Conservation (phyloP, 2,113 vertebrate species). For the Melanostigma gelatinosum region DNA sequence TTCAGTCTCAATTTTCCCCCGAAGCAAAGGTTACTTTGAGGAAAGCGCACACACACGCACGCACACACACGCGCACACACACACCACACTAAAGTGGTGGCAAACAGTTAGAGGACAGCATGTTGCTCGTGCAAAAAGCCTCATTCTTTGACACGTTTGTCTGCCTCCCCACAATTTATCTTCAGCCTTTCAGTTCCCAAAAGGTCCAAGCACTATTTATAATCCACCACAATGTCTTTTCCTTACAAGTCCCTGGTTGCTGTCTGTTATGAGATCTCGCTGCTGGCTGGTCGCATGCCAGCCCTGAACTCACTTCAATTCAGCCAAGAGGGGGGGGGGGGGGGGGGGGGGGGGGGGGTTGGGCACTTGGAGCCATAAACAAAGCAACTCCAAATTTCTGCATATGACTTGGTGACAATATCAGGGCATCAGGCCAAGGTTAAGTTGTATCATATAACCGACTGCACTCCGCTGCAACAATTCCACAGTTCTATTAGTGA, state of each 20-base stretch:
- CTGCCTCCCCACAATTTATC: not conserved
- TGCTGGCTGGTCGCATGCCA: not conserved
- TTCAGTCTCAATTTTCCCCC: not conserved
- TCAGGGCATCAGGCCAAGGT: slow-evolving; percentile 39
- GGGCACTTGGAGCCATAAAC: slow-evolving; percentile 33
- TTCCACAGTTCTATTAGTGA: slow-evolving; percentile 8
- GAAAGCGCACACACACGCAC: not conserved
- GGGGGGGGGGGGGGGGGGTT: not conserved
- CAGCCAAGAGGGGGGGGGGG: slow-evolving; percentile 1
- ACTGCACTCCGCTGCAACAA: slow-evolving; percentile 26
- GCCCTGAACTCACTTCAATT: slow-evolving; percentile 1
- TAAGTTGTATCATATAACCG: slow-evolving; percentile 43
- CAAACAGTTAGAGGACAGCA: no score
- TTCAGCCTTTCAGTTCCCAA: not conserved
- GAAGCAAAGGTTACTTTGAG: not conserved
- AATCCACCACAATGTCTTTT: slow-evolving; percentile 41
- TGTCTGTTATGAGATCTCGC: slow-evolving; percentile 43
- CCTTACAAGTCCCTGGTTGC: slow-evolving; percentile 66
- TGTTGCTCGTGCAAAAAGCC: no score
- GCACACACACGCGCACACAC: not conserved
- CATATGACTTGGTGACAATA: slow-evolving; percentile 29
- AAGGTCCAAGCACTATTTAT: slow-evolving; percentile 40
- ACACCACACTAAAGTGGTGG: not conserved
- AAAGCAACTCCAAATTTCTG: slow-evolving; percentile 11
- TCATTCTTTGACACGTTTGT: slow-evolving; percentile 4